phyloP scores from a whole-genome alignment of 2,888 invertebrate species.

The Vanessa cardui region DNA sequence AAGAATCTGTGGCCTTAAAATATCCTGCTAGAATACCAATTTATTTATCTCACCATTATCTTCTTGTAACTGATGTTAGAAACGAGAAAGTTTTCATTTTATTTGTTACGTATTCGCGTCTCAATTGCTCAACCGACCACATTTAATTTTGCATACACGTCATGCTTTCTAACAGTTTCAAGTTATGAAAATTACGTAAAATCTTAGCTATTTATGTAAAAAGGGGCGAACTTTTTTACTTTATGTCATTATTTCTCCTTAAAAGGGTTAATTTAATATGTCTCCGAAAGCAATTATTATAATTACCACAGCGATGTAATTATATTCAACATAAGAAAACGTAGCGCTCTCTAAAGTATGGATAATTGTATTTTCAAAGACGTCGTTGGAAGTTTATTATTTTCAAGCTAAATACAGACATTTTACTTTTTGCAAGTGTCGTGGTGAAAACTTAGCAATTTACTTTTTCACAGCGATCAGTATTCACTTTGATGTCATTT shows the following conservation, averaged over 20 bases:
- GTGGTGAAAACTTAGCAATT: conserved; percentile 27
- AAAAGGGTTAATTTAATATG: conserved; percentile 69
- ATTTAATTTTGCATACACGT: no score
- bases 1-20: no score
- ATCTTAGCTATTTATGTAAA: no score
- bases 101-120: no score
- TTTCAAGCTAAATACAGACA: conserved; percentile 50
- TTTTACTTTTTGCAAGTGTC: conserved; percentile 43
- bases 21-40: no score
- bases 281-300: conserved; percentile 75
- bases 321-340: conserved; percentile 66
- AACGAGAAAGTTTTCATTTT: no score
- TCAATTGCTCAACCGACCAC: no score
- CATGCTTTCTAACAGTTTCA: no score
- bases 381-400: conserved; percentile 64
- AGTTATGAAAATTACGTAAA: no score
- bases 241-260: conserved; percentile 26
- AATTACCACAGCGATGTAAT: conserved; percentile 75
- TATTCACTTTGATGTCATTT: conserved; percentile 18
- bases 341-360: conserved; percentile 60
- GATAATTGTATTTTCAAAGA: conserved; percentile 75
- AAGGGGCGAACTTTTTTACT: background rate
- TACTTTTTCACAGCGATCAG: conserved; percentile 15
- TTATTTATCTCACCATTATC: no score
- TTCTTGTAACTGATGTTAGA: no score